Conservation (phyloP, 2,113 vertebrate species). For the Microcebus jonahi region DNA sequence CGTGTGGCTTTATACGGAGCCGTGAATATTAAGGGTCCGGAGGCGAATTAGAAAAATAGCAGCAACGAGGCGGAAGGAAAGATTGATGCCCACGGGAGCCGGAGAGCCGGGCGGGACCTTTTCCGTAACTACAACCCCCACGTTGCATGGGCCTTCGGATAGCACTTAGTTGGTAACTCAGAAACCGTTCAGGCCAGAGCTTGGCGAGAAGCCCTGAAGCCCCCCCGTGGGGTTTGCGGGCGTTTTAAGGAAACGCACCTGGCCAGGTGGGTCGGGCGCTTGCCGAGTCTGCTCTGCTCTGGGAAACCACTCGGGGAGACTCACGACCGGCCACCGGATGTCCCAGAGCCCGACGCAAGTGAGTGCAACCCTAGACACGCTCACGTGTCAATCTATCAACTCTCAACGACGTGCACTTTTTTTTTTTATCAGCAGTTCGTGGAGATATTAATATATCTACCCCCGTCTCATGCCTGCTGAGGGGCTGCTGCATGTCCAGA, state of each 20-base stretch:
- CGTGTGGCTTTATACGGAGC: neutral
- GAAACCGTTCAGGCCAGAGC: no score
- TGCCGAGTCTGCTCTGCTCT: accelerated
- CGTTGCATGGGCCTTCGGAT: accelerated
- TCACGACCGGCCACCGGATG: accelerated
- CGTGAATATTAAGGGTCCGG: neutral
- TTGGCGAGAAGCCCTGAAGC: no score
- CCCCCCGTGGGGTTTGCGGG: no score
- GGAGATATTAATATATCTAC: no score
- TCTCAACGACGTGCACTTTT: accelerated
- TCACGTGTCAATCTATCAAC: accelerated
- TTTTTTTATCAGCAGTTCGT: no score
- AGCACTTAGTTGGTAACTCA: accelerated
- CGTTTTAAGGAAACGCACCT: neutral
- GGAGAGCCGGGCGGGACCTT: accelerated
- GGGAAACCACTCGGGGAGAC: accelerated
- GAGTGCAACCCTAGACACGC: accelerated
- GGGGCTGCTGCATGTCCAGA: accelerated
- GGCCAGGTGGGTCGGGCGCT: no score
- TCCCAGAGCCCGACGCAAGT: accelerated
- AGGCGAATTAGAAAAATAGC: slow-evolving; percentile 27
- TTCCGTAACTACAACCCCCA: accelerated
- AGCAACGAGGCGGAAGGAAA: neutral
- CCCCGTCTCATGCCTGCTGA: accelerated
- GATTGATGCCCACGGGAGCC: neutral